Evolutionary conservation across 2,888 invertebrate species (phyloP).

Genomic region (Mimachlamys varia): DNA sequence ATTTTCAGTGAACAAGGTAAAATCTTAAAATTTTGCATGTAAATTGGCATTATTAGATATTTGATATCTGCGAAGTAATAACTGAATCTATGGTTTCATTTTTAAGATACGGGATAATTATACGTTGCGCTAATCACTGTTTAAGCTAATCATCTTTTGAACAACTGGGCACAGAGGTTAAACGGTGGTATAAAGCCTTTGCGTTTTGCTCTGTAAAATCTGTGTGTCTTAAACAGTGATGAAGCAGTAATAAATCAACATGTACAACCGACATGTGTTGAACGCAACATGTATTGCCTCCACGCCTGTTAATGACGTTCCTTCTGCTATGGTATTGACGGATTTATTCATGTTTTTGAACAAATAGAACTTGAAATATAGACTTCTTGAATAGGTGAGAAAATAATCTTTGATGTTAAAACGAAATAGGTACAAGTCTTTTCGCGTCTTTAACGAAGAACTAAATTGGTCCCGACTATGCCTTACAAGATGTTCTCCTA

Average conservation of each 20-base stretch:
- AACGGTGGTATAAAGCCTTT: neutral
- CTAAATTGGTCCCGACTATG: constrained; percentile 31
- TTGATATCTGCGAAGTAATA: too few relatives aligned
- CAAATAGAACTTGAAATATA: neutral
- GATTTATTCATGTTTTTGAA: constrained; percentile 23
- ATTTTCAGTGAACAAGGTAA: too few relatives aligned
- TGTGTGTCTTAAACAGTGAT: neutral
- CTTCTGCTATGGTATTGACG: neutral
- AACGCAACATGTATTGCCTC: neutral
- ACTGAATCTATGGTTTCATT: too few relatives aligned
- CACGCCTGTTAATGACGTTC: neutral
- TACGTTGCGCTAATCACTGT: too few relatives aligned
- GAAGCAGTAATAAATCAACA: neutral
- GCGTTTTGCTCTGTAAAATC: neutral
- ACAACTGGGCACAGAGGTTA: too few relatives aligned
- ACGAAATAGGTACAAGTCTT: neutral
- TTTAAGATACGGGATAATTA: too few relatives aligned
- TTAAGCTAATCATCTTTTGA: too few relatives aligned
- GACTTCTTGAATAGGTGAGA: neutral
- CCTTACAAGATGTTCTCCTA: constrained; percentile 6
- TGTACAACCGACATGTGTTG: neutral
- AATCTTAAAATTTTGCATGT: too few relatives aligned
- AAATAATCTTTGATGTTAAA: neutral
- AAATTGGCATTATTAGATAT: too few relatives aligned
- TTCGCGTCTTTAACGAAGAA: constrained; percentile 4